Conservation (phyloP, 2,797 vertebrate species). For the Phyllotis vaccarum region DNA sequence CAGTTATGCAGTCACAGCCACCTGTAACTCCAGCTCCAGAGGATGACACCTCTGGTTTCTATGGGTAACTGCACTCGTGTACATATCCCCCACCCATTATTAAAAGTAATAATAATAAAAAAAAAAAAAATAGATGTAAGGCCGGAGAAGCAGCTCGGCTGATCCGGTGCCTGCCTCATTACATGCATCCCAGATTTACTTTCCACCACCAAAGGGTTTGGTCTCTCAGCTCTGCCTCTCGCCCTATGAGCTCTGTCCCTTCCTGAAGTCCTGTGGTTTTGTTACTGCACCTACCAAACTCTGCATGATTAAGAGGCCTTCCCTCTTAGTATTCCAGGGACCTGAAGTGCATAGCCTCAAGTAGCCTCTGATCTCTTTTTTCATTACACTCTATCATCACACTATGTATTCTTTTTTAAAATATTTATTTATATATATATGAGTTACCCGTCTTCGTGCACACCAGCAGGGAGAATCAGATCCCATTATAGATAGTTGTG, state of each 20-base stretch:
- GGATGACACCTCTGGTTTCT: background rate
- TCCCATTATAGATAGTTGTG: too few relatives aligned
- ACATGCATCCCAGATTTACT: background rate
- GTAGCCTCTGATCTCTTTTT: background rate
- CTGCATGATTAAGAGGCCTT: background rate
- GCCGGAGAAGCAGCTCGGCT: background rate
- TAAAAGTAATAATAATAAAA: background rate
- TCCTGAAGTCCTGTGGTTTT: background rate
- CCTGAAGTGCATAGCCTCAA: background rate
- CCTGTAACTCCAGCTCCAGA: background rate
- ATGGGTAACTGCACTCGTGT: background rate
- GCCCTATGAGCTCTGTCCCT: background rate
- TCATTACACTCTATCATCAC: background rate
- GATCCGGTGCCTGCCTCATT: too few relatives aligned
- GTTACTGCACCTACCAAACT: background rate
- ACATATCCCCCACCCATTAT: background rate
- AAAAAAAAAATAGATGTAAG: background rate
- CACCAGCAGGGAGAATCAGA: too few relatives aligned
- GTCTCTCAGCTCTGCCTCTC: background rate
- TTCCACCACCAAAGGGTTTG: background rate
- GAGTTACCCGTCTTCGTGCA: too few relatives aligned
- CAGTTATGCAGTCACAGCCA: too few relatives aligned
- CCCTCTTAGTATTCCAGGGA: background rate
- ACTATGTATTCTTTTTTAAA: background rate
- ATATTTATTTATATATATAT: too few relatives aligned